A percentile compares a stretch with the other conserved stretches of the same genome.
These are phyloP conservation scores for Hippocampus zosterae DNA, from an alignment of 2,113 vertebrate species.

Conservation along the genomic window DNA sequence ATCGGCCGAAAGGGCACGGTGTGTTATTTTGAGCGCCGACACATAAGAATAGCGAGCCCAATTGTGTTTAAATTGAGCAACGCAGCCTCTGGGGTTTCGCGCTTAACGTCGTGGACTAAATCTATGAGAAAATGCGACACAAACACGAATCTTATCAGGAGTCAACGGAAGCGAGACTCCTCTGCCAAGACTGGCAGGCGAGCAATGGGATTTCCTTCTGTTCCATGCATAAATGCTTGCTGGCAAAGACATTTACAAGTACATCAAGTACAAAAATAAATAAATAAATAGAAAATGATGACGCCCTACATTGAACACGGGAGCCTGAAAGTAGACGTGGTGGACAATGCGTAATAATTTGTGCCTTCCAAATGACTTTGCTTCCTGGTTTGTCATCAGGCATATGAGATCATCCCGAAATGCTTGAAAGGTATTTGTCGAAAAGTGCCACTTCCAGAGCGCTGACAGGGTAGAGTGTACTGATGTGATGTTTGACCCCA, in stretches of 20 bases:
- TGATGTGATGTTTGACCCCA: background rate
- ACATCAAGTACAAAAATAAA: no score
- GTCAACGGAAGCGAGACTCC: conserved; percentile 2
- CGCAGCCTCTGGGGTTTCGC: background rate
- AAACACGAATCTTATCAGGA: conserved; percentile 7
- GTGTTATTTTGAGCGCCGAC: conserved; percentile 14
- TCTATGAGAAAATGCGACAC: background rate
- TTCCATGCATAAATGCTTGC: background rate
- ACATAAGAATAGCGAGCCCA: background rate
- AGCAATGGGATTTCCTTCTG: conserved; percentile 13
- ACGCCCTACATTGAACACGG: no score
- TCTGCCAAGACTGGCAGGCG: conserved; percentile 10
- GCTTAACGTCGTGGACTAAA: background rate
- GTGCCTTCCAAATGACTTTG: no score
- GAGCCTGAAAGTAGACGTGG: no score
- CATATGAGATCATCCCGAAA: no score
- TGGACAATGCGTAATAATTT: no score
- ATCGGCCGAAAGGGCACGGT: conserved; percentile 4
- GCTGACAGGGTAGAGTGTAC: background rate
- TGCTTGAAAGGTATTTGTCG: background rate
- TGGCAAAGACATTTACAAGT: background rate
- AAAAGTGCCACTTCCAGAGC: background rate
- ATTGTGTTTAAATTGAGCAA: background rate
- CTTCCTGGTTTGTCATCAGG: no score
- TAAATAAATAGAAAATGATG: no score